Evolutionary conservation across 2,797 vertebrate species (phyloP).

Genomic region (Eutrigla gurnardus): DNA sequence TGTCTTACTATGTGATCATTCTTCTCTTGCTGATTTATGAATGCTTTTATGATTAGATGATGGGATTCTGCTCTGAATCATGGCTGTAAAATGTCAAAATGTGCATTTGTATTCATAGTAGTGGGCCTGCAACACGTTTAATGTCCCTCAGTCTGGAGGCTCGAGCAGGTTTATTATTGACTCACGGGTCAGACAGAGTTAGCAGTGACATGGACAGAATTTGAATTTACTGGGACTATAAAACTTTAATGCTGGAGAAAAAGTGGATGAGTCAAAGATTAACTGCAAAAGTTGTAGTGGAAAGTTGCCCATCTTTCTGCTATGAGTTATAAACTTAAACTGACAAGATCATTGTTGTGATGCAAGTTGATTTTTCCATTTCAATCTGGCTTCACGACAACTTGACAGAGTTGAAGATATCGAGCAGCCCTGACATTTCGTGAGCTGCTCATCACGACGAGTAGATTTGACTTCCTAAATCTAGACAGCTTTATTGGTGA

Average conservation of each 20-base stretch:
- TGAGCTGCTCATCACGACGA: conserved; percentile 2
- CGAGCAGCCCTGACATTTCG: conserved; percentile 23
- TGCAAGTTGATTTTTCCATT: background rate
- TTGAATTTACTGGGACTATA: background rate
- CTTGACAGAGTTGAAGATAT: conserved; percentile 5
- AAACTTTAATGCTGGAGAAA: background rate
- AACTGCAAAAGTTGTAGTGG: background rate
- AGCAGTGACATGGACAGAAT: conserved; percentile 6
- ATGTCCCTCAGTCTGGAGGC: conserved; percentile 21
- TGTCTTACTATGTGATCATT: conserved; percentile 18
- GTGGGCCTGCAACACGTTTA: conserved; percentile 5
- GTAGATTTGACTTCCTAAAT: conserved; percentile 18
- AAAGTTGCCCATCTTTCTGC: background rate
- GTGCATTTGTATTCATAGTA: conserved; percentile 51
- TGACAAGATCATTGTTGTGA: background rate
- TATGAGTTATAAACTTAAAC: background rate
- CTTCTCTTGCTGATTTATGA: background rate
- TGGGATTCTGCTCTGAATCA: conserved; percentile 11
- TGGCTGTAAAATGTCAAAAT: conserved; percentile 31
- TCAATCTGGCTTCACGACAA: conserved; percentile 10
- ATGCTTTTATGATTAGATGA: conserved; percentile 15
- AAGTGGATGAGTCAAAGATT: background rate
- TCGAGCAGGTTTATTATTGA: conserved; percentile 29
- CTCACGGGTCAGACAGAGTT: conserved; percentile 2
- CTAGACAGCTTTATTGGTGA: conserved; percentile 11